Conservation (phyloP, 2,797 vertebrate genomes). For the Okamejei kenojei region DNA sequence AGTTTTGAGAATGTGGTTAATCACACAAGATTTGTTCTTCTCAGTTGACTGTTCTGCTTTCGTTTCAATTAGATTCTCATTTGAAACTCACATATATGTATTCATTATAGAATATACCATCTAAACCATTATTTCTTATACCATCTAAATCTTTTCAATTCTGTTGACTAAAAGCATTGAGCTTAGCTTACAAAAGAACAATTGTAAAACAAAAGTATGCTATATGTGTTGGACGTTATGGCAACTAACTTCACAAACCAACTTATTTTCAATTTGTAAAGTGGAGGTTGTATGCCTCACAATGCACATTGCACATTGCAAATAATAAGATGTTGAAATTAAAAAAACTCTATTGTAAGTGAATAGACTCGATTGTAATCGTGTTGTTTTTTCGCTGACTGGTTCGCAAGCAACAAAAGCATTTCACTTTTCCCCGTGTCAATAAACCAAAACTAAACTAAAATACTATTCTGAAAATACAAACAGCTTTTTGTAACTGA, state of each 20-base stretch:
- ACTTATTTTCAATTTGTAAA: background rate
- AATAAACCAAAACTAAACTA: no score
- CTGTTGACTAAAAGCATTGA: conserved; percentile 4
- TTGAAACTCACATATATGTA: background rate
- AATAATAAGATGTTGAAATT: background rate
- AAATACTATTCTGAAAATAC: background rate
- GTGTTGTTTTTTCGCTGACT: no score
- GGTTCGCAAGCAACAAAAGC: no score
- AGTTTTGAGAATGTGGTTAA: background rate
- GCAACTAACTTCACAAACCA: background rate
- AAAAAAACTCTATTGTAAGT: background rate
- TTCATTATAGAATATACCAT: background rate
- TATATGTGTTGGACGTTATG: background rate
- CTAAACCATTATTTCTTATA: background rate
- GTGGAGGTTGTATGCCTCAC: background rate
- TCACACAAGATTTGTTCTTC: background rate
- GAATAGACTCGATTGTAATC: no score
- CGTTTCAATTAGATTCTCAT: background rate
- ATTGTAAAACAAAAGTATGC: background rate
- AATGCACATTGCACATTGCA: background rate
- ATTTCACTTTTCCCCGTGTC: no score
- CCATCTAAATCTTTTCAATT: background rate
- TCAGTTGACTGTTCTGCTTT: background rate
- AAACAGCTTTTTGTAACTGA: background rate
- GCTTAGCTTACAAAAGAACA: background rate